Evolutionary conservation across 2,113 vertebrate species (phyloP), one percentile per base, ranked within the genome.

Genomic region (Vireo altiloquus): DNA sequence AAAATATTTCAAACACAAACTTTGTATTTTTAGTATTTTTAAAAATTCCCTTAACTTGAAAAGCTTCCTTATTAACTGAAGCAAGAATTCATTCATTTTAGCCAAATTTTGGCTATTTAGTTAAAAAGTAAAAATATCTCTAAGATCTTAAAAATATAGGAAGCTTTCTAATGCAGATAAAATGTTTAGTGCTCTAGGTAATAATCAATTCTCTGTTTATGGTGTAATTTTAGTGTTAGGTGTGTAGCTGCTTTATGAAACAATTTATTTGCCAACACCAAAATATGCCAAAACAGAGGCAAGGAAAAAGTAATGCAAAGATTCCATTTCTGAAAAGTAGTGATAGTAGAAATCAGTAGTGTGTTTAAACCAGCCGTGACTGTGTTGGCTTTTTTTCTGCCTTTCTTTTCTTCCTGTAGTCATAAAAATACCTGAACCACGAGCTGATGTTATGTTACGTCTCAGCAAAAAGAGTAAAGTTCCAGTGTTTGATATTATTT

Each of bases 361-460:
- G 27, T 0, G 7, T 72, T n/a, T 77, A 82, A 72, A 59, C 7
- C 11, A 42, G n/a, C 16, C 19, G 3, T 42, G 30, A 22, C 6
- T 47, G 2, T 35, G 21, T 22, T 68, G 22, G 11, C 28, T 84
- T 60, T 42, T 64, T 13, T 61, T 61, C 30, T 87, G 42, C 22
- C 19, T 89, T 35, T 53, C 13, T 7, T 80, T 33, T 89, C 28
- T 28, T 65, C 1, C 17, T 37, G 8, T 24, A 52, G 20, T 57
- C 15, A 1, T 37, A 76, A 61, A 59, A 35, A 18, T 39, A 33
- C 0, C 0, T 68, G 53, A 87, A 44, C 21, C 3, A 0, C 42
- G 28, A 84, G 13, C 37, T 76, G 64, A 46, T 70, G 30, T 22
- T 54, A 19, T 15, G 7, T 42, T 83, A 44, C 4, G 8, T 40